Conservation (phyloP, 2,113 vertebrate species). For the Petromus typicus region DNA sequence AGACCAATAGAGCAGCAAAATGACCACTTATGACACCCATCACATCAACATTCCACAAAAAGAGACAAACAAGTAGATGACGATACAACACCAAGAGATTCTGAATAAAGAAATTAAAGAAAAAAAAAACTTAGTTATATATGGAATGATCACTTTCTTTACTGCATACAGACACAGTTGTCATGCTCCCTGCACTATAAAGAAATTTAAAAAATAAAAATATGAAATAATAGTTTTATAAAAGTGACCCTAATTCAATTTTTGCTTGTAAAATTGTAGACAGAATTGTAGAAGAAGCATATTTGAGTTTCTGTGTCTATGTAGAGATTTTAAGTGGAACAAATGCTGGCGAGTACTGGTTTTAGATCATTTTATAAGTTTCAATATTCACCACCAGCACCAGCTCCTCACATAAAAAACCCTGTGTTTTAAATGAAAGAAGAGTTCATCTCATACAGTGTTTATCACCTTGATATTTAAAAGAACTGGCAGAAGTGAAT, state of each 20-base stretch:
- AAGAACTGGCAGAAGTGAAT: slow-evolving; percentile 56
- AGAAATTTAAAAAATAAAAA: slow-evolving; percentile 19
- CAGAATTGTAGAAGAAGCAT: not conserved
- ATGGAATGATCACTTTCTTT: not conserved
- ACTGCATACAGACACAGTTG: not conserved
- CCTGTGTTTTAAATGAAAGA: not conserved
- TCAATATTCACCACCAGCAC: not conserved
- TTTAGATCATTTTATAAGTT: fast-evolving
- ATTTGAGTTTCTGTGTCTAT: not conserved
- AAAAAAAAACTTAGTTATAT: not conserved
- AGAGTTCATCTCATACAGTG: not conserved
- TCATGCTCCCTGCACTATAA: not conserved
- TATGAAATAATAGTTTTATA: not conserved
- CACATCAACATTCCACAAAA: not conserved
- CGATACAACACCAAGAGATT: not conserved
- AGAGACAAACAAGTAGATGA: not conserved
- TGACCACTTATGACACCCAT: not conserved
- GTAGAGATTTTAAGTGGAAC: slow-evolving; percentile 13
- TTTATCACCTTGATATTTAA: slow-evolving; percentile 63
- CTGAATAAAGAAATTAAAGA: not conserved
- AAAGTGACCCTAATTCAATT: not conserved
- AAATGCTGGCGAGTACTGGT: not conserved
- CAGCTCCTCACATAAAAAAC: not conserved
- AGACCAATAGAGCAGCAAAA: not conserved
- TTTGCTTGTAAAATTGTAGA: not conserved